Percentiles rank a stretch among this genome's conserved stretches.
These are phyloP conservation scores for Adelphocoris suturalis DNA, from an alignment of 2,888 invertebrate genomes.

Conservation along the genomic window DNA sequence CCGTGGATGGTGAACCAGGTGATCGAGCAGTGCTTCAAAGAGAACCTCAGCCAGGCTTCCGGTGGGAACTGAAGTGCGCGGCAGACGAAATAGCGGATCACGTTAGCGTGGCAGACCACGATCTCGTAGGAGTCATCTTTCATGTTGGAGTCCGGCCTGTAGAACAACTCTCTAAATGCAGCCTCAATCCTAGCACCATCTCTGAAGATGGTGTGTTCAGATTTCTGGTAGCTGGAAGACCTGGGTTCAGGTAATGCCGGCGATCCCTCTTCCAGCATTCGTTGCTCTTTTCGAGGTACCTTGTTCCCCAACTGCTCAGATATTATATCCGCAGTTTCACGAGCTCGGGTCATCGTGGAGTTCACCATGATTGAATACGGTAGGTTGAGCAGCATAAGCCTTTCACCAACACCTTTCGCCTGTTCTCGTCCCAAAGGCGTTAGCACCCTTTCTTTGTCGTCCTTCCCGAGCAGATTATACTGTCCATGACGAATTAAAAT, in stretches of 20 bases:
- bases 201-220: conserved; percentile 78
- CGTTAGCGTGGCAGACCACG: conserved; percentile 98
- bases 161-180: conserved; percentile 94
- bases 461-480: conserved; percentile 87
- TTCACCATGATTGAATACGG: conserved; percentile 89
- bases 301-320: conserved; percentile 83
- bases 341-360: conserved; percentile 96
- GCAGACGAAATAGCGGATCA: conserved; percentile 96
- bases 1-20: conserved; percentile 94
- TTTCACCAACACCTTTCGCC: conserved; percentile 90
- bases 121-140: conserved; percentile 91
- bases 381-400: conserved; percentile 87
- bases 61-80: conserved; percentile 97
- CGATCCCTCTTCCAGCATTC: conserved; percentile 93
- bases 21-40: conserved; percentile 94
- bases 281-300: conserved; percentile 83
- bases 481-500: conserved; percentile 97
- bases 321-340: conserved; percentile 93
- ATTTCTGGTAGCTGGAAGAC: not conserved
- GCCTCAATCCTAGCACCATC: conserved; percentile 97
- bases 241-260: conserved; percentile 96
- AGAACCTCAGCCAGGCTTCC: conserved; percentile 97
- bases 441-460: conserved; percentile 86
- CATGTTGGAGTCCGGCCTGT: conserved; percentile 91
- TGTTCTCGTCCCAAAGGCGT: conserved; percentile 90